These are phyloP conservation scores for Drosophila guanche DNA, from an alignment of 1,140 invertebrate species.

Conservation along the genomic window DNA sequence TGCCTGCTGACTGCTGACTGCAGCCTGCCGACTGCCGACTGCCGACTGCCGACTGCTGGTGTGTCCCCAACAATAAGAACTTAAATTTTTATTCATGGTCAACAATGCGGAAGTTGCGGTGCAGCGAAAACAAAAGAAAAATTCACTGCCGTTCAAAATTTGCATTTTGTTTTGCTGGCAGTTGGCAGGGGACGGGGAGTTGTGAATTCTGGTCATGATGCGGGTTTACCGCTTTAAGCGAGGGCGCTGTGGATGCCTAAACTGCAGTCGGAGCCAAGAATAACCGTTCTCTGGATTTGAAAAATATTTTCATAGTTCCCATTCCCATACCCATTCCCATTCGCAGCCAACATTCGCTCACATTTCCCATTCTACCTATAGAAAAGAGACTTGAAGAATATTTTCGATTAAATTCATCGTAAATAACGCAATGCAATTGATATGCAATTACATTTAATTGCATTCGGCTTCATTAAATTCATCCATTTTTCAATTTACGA, in stretches of 20 bases:
- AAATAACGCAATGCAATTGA: slow-evolving; percentile 25
- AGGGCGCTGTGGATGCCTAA: slow-evolving; percentile 24
- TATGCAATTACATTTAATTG: slow-evolving; percentile 56
- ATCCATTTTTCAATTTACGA: slow-evolving; percentile 3
- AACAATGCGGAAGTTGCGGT: slow-evolving; percentile 80
- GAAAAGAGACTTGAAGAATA: slow-evolving; percentile 1
- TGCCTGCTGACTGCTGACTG: no score
- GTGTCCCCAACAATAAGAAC: slow-evolving; percentile 72
- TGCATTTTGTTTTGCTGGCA: slow-evolving; percentile 55
- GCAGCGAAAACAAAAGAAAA: slow-evolving; percentile 72
- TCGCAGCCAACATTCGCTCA: background rate
- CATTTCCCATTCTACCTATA: background rate
- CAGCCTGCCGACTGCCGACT: no score
- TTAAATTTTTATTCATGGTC: slow-evolving; percentile 82
- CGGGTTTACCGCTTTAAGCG: slow-evolving; percentile 48
- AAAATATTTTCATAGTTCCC: slow-evolving; percentile 12
- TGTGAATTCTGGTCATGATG: slow-evolving; percentile 54
- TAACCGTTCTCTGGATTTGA: slow-evolving; percentile 24
- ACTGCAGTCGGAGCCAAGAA: background rate
- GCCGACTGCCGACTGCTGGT: background rate
- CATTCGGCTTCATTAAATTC: slow-evolving; percentile 19
- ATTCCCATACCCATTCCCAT: slow-evolving; percentile 16
- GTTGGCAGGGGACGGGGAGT: background rate
- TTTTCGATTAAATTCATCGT: slow-evolving; percentile 13
- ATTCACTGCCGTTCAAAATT: slow-evolving; percentile 67